Percentiles rank a stretch among this genome's conserved stretches.
Evolutionary conservation across 2,888 invertebrate species (phyloP).

Genomic region (Scaptomyza parva): DNA sequence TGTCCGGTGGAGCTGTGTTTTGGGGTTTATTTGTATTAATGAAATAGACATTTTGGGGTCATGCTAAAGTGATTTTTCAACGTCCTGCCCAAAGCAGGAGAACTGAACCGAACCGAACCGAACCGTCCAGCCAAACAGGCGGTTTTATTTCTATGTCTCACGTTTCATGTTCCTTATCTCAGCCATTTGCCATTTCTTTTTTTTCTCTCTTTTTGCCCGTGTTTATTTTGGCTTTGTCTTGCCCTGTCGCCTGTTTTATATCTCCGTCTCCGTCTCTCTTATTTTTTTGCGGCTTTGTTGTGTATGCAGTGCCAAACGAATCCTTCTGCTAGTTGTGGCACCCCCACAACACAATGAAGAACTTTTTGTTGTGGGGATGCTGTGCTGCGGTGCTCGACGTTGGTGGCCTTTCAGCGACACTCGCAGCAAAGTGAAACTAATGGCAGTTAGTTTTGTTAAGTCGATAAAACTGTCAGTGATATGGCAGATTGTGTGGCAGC

Average conservation of each 20-base stretch:
- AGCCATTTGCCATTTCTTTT: conserved; percentile 29
- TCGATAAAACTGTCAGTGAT: conserved; percentile 83
- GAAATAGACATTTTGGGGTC: conserved; percentile 82
- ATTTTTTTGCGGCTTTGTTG: conserved; percentile 2
- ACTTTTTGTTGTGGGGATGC: conserved; percentile 49
- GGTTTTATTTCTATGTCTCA: conserved; percentile 28
- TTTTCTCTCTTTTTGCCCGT: conserved; percentile 25
- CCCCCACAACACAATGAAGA: conserved; percentile 43
- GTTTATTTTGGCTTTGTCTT: conserved; percentile 75
- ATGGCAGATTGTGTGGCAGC: conserved; percentile 78
- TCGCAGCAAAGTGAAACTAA: conserved; percentile 81
- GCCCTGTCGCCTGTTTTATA: conserved; percentile 34
- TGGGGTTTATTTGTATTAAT: conserved; percentile 79
- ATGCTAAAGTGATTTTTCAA: conserved; percentile 82
- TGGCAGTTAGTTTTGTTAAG: conserved; percentile 83
- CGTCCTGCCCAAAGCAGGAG: conserved; percentile 56
- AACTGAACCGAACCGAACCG: too few species aligned
- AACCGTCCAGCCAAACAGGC: conserved; percentile 20
- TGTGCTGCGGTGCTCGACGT: conserved; percentile 29
- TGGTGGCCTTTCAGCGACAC: conserved; percentile 77
- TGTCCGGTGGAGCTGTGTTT: conserved; percentile 1
- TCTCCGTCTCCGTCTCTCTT: conserved; percentile 13
- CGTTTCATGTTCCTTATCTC: conserved; percentile 63
- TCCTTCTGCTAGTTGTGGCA: conserved; percentile 32
- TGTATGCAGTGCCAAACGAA: conserved; percentile 14